These are phyloP conservation scores for Drosophila pegasa DNA, from an alignment of 2,888 invertebrate genomes.

Conservation along the genomic window DNA sequence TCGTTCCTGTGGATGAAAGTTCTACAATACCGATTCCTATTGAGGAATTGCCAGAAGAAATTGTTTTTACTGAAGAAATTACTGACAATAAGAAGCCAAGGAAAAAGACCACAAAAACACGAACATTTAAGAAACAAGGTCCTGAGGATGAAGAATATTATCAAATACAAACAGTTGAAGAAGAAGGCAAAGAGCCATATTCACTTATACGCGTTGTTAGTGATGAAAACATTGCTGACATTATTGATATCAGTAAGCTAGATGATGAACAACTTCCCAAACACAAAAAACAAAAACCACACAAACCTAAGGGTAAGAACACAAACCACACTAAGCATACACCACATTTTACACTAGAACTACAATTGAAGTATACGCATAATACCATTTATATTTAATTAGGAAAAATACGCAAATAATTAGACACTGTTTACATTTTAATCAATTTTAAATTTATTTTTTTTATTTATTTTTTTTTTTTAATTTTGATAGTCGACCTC, in stretches of 20 bases:
- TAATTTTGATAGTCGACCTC: not conserved
- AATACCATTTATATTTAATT: conserved; percentile 9
- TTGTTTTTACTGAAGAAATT: conserved; percentile 77
- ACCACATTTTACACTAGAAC: conserved; percentile 51
- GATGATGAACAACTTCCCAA: conserved; percentile 81
- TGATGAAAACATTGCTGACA: conserved; percentile 81
- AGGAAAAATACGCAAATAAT: not conserved
- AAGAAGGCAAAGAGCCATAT: conserved; percentile 85
- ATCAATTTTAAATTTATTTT: not conserved
- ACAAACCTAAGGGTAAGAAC: conserved; percentile 83
- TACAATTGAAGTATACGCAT: conserved; percentile 55
- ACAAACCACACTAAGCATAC: conserved; percentile 65
- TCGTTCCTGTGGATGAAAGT: conserved; percentile 76
- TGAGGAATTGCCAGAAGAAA: conserved; percentile 83
- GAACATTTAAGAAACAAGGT: conserved; percentile 85
- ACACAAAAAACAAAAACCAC: conserved; percentile 77
- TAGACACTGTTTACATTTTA: conserved; percentile 2
- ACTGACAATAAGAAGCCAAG: conserved; percentile 81
- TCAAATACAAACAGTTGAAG: conserved; percentile 85
- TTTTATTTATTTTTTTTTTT: not conserved
- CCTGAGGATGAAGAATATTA: conserved; percentile 84
- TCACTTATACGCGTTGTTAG: conserved; percentile 84
- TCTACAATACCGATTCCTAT: conserved; percentile 71
- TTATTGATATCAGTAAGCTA: conserved; percentile 83
- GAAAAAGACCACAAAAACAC: conserved; percentile 84